A percentile compares a stretch with the other conserved stretches of the same genome.
Evolutionary conservation across 2,113 vertebrate genomes (phyloP).

Genomic region (Leucopsar rothschildi): DNA sequence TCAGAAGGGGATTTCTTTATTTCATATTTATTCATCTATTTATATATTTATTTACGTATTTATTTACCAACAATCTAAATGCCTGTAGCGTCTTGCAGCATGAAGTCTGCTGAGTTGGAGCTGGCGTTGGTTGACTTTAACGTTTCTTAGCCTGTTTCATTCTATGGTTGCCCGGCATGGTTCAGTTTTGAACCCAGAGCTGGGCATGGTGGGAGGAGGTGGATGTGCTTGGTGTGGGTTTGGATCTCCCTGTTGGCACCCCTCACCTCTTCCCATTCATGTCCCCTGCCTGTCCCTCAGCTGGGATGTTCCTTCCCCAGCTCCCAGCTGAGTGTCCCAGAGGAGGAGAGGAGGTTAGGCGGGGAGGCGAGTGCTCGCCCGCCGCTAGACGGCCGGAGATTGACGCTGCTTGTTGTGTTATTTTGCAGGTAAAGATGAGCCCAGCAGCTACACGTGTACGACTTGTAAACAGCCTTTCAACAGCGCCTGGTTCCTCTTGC

Average conservation of each 20-base stretch:
- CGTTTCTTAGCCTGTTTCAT: background rate
- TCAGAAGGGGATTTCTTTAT: background rate
- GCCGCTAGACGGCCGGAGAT: conserved; percentile 50
- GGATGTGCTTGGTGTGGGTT: background rate
- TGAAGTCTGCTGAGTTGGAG: background rate
- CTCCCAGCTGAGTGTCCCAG: background rate
- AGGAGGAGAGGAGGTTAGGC: background rate
- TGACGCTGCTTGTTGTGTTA: conserved; percentile 78
- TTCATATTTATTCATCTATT: background rate
- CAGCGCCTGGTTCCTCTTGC: conserved; percentile 99
- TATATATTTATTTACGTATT: background rate
- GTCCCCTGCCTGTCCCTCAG: background rate
- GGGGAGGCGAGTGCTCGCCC: background rate
- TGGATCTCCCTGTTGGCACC: background rate
- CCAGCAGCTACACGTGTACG: conserved; percentile 99
- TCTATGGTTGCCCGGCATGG: background rate
- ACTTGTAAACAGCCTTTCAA: conserved; percentile 99
- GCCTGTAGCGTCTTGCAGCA: background rate
- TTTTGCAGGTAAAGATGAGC: conserved; percentile 98
- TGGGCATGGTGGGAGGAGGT: background rate
- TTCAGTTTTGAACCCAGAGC: background rate
- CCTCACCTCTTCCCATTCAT: background rate
- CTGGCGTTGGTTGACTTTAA: background rate
- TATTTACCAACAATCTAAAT: background rate
- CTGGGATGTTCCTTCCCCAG: background rate